A percentile compares a stretch with the other conserved stretches of the same genome.
Conservation (phyloP, 2,113 vertebrate species). For the Dipodomys spectabilis region DNA sequence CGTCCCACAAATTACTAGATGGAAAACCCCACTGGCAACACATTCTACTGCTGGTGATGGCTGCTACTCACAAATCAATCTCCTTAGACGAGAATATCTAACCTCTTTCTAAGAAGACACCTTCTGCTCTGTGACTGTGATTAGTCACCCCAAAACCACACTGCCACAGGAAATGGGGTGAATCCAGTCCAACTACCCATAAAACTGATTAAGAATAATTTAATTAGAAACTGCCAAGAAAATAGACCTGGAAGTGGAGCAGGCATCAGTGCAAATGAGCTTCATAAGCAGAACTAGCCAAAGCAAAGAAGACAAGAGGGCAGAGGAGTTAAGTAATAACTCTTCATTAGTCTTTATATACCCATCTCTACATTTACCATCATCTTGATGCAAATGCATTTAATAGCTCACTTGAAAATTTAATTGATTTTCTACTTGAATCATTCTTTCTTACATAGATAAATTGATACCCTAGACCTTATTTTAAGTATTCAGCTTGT, state of each 20-base stretch:
- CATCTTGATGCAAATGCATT: conserved; percentile 23
- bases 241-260: conserved; percentile 56
- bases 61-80: conserved; percentile 46
- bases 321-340: background rate
- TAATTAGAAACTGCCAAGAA: conserved; percentile 74
- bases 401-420: conserved; percentile 28
- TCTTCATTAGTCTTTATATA: background rate
- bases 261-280: conserved; percentile 61
- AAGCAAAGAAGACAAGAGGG: background rate
- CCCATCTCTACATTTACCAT: background rate
- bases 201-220: conserved; percentile 71
- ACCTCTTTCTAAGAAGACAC: background rate
- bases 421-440: conserved; percentile 56
- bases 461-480: conserved; percentile 14
- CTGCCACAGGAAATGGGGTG: conserved; percentile 63
- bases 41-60: background rate
- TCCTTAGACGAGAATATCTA: background rate
- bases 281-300: conserved; percentile 40
- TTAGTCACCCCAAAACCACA: conserved; percentile 47
- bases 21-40: conserved; percentile 2
- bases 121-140: conserved; percentile 40
- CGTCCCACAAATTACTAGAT: conserved; percentile 28
- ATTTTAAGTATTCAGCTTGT: conserved; percentile 22
- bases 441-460: conserved; percentile 44
- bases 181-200: conserved; percentile 67